phyloP scores from a whole-genome alignment of 2,797 vertebrate species.

The Bufotes viridis region DNA sequence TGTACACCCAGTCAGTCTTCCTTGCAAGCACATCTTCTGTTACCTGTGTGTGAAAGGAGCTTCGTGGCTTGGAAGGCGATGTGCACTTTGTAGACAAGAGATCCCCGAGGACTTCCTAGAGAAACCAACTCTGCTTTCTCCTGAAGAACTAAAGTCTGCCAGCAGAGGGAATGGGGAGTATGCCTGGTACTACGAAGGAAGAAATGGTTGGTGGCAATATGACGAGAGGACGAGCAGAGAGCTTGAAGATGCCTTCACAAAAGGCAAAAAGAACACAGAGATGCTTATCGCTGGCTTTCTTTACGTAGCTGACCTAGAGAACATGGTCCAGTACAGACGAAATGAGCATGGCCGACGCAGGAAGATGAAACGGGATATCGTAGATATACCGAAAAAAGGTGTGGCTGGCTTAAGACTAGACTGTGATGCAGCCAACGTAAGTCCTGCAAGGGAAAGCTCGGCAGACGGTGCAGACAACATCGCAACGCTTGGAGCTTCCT shows the following conservation, averaged over 20 bases:
- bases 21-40: slow-evolving; percentile 95
- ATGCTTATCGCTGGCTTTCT: slow-evolving; percentile 97
- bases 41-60: slow-evolving; percentile 96
- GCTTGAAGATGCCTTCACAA: slow-evolving; percentile 92
- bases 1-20: slow-evolving; percentile 92
- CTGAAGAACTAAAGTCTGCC: slow-evolving; percentile 90
- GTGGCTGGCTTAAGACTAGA: slow-evolving; percentile 92
- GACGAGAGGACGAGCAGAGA: slow-evolving; percentile 93
- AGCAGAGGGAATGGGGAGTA: slow-evolving; percentile 83
- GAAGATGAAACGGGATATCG: slow-evolving; percentile 93
- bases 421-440: slow-evolving; percentile 75
- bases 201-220: slow-evolving; percentile 99
- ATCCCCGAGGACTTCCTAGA: slow-evolving; percentile 97
- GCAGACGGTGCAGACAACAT: slow-evolving; percentile 84
- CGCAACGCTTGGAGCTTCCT: slow-evolving; percentile 72
- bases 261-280: slow-evolving; percentile 93
- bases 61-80: slow-evolving; percentile 97
- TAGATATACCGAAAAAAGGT: slow-evolving; percentile 91
- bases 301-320: slow-evolving; percentile 94
- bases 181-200: slow-evolving; percentile 96
- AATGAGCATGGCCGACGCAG: slow-evolving; percentile 93
- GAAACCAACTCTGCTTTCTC: slow-evolving; percentile 89
- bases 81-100: slow-evolving; percentile 94
- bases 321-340: slow-evolving; percentile 96
- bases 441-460: slow-evolving; percentile 80